Conservation (phyloP, 2,113 vertebrate genomes). For the Eptesicus fuscus region DNA sequence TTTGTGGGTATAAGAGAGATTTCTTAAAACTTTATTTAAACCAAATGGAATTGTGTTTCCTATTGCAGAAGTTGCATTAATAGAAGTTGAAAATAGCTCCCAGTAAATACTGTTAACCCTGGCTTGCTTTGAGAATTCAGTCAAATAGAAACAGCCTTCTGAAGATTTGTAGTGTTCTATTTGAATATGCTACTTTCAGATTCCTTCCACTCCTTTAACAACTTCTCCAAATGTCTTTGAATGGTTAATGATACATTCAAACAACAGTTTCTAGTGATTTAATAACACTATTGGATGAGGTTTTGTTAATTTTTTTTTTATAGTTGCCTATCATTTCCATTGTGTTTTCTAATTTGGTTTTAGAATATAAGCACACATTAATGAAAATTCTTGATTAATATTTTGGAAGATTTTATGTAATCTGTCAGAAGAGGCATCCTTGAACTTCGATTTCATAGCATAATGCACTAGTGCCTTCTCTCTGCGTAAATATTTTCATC, state of each 20-base stretch:
- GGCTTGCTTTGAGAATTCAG: not conserved
- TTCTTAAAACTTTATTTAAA: slow-evolving; percentile 40
- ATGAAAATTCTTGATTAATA: slow-evolving; percentile 7
- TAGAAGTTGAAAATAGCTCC: not conserved
- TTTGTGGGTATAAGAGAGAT: not conserved
- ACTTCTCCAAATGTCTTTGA: not conserved
- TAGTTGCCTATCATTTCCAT: not conserved
- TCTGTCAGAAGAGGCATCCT: not conserved
- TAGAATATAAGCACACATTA: not conserved
- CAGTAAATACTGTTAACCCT: not conserved
- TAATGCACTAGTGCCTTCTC: not conserved
- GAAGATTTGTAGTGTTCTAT: not conserved
- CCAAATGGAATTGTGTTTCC: slow-evolving; percentile 30
- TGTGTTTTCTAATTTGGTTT: slow-evolving; percentile 20
- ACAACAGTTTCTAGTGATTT: not conserved
- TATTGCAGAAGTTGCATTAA: slow-evolving; percentile 18
- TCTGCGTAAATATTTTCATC: slow-evolving; percentile 1
- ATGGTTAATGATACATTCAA: not conserved
- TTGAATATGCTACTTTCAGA: not conserved
- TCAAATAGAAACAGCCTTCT: not conserved
- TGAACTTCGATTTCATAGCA: not conserved
- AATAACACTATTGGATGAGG: not conserved
- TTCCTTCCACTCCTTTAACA: not conserved
- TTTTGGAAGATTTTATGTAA: slow-evolving; percentile 11
- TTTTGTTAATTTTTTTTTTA: slow-evolving; percentile 22